A percentile compares a stretch with the other conserved stretches of the same genome.
These are phyloP conservation scores for Lypha dubia DNA, from an alignment of 2,888 invertebrate species.

Conservation along the genomic window DNA sequence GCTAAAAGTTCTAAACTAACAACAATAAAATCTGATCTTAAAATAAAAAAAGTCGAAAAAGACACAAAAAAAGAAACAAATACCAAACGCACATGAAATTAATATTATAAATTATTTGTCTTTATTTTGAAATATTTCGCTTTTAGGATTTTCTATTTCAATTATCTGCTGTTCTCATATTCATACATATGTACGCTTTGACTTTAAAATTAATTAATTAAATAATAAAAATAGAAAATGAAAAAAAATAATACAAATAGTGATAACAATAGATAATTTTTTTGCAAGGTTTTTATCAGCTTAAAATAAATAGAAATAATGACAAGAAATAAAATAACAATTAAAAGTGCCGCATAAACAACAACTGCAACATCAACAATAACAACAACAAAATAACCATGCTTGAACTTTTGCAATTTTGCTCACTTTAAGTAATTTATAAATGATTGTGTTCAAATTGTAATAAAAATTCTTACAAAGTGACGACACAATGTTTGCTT, in stretches of 20 bases:
- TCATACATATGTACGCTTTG: constrained; percentile 30
- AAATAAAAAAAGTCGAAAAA: background rate
- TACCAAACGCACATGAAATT: constrained; percentile 4
- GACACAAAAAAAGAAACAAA: background rate
- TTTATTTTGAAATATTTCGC: background rate
- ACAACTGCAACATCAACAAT: too few species aligned
- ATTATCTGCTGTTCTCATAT: background rate
- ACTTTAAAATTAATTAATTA: constrained; percentile 31
- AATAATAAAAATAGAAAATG: constrained; percentile 14
- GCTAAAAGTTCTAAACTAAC: constrained; percentile 12
- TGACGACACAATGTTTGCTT: constrained; percentile 76
- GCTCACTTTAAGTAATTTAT: constrained; percentile 9
- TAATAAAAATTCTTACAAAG: background rate
- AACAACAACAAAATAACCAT: too few species aligned
- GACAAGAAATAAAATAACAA: constrained; percentile 8
- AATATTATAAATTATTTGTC: constrained; percentile 26
- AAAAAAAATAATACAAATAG: constrained; percentile 23
- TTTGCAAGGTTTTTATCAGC: constrained; percentile 27
- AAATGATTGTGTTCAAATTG: background rate
- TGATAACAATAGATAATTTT: constrained; percentile 61
- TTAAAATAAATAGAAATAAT: constrained; percentile 36
- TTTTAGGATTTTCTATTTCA: background rate
- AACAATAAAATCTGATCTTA: constrained; percentile 29
- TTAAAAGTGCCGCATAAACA: constrained; percentile 8
- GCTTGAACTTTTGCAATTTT: constrained; percentile 21